Conservation (phyloP, 2,888 invertebrate genomes). For the Drosophila mulleri region DNA sequence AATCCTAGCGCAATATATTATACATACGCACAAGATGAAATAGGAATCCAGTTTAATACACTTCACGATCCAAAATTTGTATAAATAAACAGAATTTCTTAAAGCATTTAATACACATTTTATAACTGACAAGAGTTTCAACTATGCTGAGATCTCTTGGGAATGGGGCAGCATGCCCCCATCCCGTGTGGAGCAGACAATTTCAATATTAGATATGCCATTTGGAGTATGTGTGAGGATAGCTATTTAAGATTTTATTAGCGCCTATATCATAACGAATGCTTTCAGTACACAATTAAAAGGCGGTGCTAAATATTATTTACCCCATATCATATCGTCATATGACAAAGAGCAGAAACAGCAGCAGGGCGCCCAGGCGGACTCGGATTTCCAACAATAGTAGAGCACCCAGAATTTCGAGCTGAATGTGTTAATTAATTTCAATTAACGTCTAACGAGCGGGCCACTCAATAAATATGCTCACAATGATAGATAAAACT, state of each 20-base stretch:
- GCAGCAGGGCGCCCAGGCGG: slow-evolving; percentile 21
- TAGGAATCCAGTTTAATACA: neutral
- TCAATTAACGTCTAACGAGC: slow-evolving; percentile 74
- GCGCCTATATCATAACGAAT: slow-evolving; percentile 56
- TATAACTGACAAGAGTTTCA: slow-evolving; percentile 22
- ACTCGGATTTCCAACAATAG: slow-evolving; percentile 45
- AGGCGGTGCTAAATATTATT: slow-evolving; percentile 53
- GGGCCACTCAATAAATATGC: slow-evolving; percentile 24
- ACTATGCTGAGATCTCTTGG: neutral
- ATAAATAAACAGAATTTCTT: neutral
- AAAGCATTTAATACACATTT: neutral
- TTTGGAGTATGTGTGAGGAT: slow-evolving; percentile 28
- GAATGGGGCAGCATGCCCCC: neutral
- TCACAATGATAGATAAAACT: slow-evolving; percentile 10
- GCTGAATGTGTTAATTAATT: slow-evolving; percentile 77
- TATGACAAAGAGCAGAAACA: slow-evolving; percentile 64
- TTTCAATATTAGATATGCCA: slow-evolving; percentile 29
- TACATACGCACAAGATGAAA: slow-evolving; percentile 20
- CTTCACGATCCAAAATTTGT: slow-evolving; percentile 1
- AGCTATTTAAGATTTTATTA: slow-evolving; percentile 66
- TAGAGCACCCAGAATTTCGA: slow-evolving; percentile 23
- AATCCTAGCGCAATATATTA: neutral
- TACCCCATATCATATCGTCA: slow-evolving; percentile 54
- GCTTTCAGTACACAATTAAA: slow-evolving; percentile 59
- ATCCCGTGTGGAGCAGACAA: neutral